Evolutionary conservation across 1,140 invertebrate species (phyloP).

Genomic region (Meloidogyne hapla): DNA sequence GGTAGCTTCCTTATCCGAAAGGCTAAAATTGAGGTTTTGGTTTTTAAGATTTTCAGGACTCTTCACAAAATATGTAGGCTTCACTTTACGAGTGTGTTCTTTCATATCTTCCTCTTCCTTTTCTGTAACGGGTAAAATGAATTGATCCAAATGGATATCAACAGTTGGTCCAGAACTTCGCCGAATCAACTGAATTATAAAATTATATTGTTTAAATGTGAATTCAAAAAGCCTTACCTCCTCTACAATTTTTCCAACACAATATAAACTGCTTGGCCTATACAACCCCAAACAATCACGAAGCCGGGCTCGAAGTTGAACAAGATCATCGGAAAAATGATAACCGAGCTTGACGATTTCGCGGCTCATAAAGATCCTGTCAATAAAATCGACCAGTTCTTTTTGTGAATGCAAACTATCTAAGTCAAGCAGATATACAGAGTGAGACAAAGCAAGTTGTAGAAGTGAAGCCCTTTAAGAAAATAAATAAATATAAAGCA

Average conservation of each 20-base stretch:
- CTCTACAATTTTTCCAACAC: constrained; percentile 16
- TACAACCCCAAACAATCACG: constrained; percentile 17
- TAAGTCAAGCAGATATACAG: constrained; percentile 24
- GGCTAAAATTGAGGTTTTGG: neutral
- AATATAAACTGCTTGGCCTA: constrained; percentile 14
- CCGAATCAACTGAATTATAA: constrained; percentile 14
- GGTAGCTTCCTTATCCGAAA: neutral
- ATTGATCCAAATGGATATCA: constrained; percentile 10
- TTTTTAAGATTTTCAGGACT: neutral
- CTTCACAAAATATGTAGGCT: constrained; percentile 9
- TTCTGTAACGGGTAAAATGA: constrained; percentile 15
- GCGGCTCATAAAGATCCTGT: constrained; percentile 12
- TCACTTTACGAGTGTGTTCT: constrained; percentile 19
- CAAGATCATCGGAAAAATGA: constrained; percentile 18
- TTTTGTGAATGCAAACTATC: constrained; percentile 10
- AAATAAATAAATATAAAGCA: neutral
- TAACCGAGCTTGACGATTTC: constrained; percentile 19
- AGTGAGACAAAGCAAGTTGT: constrained; percentile 15
- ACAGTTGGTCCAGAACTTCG: neutral
- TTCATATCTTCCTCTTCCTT: constrained; percentile 18
- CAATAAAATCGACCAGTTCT: constrained; percentile 13
- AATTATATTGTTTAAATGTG: neutral
- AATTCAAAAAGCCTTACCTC: neutral
- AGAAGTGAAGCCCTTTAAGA: constrained; percentile 15
- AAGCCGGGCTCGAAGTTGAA: neutral